phyloP scores from a whole-genome alignment of 2,797 vertebrate species.

The Sebastolobus alascanus region DNA sequence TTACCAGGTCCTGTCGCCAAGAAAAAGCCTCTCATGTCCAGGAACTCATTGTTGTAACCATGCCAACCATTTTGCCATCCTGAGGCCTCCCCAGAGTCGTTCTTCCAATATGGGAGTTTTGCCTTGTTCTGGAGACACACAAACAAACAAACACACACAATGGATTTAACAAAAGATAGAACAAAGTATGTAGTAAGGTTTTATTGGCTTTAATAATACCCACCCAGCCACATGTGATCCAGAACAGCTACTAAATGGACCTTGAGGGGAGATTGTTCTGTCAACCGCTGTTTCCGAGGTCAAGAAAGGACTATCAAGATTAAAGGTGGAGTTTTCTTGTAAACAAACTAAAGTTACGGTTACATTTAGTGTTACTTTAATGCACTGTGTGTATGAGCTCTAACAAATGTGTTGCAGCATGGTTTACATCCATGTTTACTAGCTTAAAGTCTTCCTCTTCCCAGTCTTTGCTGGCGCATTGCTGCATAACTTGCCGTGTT shows the following conservation, averaged over 20 bases:
- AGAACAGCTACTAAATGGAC: neutral
- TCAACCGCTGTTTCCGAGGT: neutral
- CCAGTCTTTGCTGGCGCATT: no score
- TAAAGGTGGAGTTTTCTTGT: neutral
- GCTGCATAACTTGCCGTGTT: no score
- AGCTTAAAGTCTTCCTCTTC: no score
- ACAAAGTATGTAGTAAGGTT: neutral
- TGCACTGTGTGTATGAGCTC: no score
- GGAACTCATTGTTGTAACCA: conserved; percentile 94
- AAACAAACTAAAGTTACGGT: no score
- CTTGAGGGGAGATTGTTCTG: neutral
- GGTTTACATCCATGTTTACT: no score
- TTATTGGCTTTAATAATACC: neutral
- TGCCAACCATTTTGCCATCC: conserved; percentile 98
- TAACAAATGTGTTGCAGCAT: no score
- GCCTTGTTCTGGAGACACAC: conserved; percentile 85
- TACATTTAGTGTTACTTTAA: no score
- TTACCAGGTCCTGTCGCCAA: conserved; percentile 94
- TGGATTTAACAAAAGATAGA: neutral
- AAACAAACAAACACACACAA: conserved; percentile 25
- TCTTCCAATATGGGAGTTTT: conserved; percentile 92
- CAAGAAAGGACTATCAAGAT: neutral
- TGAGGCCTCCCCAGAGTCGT: conserved; percentile 81
- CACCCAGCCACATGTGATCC: no score
- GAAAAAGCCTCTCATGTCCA: conserved; percentile 95